Base-by-base conservation (phyloP, 2,797 vertebrate species). In the Phyllotis vaccarum region DNA sequence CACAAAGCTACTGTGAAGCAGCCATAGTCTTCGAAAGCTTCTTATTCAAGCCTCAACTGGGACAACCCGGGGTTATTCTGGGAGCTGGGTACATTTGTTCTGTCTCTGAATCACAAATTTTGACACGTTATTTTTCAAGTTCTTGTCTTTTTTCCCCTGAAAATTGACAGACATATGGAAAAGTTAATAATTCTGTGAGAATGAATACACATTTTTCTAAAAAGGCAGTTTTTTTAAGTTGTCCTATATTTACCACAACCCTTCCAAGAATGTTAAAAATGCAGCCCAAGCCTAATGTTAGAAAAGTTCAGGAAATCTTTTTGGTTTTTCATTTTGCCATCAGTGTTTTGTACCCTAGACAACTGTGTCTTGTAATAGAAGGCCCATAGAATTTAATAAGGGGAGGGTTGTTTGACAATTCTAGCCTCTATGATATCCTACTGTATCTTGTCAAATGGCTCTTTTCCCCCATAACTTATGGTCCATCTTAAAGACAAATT, bases 81-180 rank as follows among this genome's bases (percentile, higher is more conserved):
- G 79, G 86, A 94, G 66, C 64, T 89, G n/a, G 56, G 37, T 86
- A 0, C 31, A 37, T 94, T 93, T 92, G 43, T 86, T 92, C 43
- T 89, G 85, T 97, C 76, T 95, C 86, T 89, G 86, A 98, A 97
- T 96, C 88, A 76, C 56, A 88, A 40, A 2, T 97, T 98, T 80
- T 97, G 88, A 96, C 19, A 85, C 93, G 95, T 96, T 89, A 72
- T 91, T 98, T 97, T 94, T 86, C 86, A 86, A 80, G 60, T 96
- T 95, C 88, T 90, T 94, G 86, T 85, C 62, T 54, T 90, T 88
- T 83, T 66, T 96, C 2, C 2, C 43, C 62, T 90, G 89, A 91
- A 80, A 96, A 54, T 27, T 97, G 80, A 91, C 64, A 96, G 37
- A 7, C 56, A 94, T 86, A 64, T 29, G 93, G 64, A 22, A 90